Evolutionary conservation across 2,797 vertebrate species (phyloP).

Genomic region (Hydrocynus forskahlii): DNA sequence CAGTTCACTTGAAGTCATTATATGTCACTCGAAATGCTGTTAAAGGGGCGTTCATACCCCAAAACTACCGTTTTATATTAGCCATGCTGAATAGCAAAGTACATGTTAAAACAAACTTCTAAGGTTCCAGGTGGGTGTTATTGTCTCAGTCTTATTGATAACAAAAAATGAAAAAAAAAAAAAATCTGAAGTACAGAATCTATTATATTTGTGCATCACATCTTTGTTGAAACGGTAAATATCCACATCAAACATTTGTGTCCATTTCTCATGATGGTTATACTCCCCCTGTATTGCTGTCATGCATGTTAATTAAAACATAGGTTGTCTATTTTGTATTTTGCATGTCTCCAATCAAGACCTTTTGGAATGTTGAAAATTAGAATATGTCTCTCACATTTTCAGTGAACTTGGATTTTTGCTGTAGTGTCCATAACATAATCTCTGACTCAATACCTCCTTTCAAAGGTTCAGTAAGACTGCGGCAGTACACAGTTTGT

Average conservation of each 20-base stretch:
- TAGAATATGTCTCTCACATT: not conserved
- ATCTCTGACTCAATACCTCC: not conserved
- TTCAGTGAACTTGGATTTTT: not conserved
- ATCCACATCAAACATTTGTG: conserved; percentile 3
- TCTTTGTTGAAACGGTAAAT: not conserved
- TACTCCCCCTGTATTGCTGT: not conserved
- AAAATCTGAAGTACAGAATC: too few relatives aligned
- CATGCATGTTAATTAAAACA: conserved; percentile 14
- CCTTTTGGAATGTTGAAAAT: not conserved
- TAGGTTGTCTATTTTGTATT: not conserved
- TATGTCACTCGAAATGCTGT: not conserved
- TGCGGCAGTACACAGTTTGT: not conserved
- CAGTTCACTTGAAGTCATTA: not conserved
- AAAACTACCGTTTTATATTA: not conserved
- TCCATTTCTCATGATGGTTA: conserved; percentile 7
- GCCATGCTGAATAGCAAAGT: not conserved
- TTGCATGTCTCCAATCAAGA: conserved; percentile 13
- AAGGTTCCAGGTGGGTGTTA: too few relatives aligned
- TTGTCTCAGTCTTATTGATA: not conserved
- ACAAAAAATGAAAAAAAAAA: too few relatives aligned
- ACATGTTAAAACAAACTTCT: too few relatives aligned
- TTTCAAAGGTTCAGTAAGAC: not conserved
- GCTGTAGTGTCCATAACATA: not conserved
- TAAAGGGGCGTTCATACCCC: not conserved
- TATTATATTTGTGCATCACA: not conserved